These are phyloP conservation scores for Dicyrtoma fusca DNA, from an alignment of 2,888 invertebrate genomes.

Conservation along the genomic window DNA sequence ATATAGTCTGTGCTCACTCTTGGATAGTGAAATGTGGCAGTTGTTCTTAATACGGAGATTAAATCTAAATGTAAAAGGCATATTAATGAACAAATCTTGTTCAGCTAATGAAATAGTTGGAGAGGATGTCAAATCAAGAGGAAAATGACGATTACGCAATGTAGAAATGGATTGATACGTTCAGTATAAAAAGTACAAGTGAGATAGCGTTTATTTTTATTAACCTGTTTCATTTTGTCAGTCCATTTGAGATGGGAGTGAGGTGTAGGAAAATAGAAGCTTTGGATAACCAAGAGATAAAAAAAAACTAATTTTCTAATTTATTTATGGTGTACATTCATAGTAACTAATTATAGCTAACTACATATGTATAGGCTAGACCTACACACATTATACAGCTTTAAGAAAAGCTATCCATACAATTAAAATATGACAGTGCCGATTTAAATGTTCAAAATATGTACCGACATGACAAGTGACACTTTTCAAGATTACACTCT, in stretches of 20 bases:
- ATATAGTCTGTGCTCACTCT: no score
- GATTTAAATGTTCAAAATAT: no score
- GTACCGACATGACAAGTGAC: no score
- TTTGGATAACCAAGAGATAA: neutral
- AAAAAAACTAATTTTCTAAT: slow-evolving; percentile 2
- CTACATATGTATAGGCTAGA: no score
- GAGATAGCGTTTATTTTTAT: slow-evolving; percentile 4
- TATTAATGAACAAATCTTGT: slow-evolving; percentile 29
- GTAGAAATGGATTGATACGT: neutral
- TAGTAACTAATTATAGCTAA: neutral
- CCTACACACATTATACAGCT: no score
- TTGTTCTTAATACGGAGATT: no score
- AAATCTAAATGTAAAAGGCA: neutral
- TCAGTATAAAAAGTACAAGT: neutral
- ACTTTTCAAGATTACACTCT: no score
- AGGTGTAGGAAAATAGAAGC: slow-evolving; percentile 13
- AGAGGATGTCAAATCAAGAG: neutral
- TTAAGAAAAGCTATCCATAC: no score
- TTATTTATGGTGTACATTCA: neutral
- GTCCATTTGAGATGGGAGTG: neutral
- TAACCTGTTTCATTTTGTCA: slow-evolving; percentile 21
- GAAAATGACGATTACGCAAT: neutral
- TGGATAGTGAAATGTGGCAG: no score
- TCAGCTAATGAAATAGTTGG: slow-evolving; percentile 12
- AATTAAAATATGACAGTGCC: no score